Conservation (phyloP, 2,888 invertebrate species). For the Pyrochroa serraticornis region DNA sequence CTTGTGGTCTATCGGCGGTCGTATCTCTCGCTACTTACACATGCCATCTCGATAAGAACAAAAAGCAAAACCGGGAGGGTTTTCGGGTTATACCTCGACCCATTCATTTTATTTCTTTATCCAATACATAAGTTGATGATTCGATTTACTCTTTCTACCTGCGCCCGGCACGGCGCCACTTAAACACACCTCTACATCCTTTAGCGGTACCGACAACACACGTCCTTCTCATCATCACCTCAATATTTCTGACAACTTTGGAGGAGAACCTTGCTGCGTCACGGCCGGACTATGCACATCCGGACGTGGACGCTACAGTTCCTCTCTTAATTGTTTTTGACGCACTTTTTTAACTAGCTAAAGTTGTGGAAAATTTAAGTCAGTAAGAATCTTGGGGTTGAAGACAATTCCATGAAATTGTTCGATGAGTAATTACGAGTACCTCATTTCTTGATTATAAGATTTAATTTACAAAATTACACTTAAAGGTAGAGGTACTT, state of each 20-base stretch:
- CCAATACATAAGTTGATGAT: slow-evolving; percentile 1
- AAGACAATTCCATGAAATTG: too few species aligned
- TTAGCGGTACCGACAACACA: slow-evolving; percentile 45
- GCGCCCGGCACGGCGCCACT: slow-evolving; percentile 54
- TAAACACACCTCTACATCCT: slow-evolving; percentile 56
- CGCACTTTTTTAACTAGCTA: too few species aligned
- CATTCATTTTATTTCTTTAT: slow-evolving; percentile 10
- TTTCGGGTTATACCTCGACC: neutral
- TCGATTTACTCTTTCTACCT: slow-evolving; percentile 44
- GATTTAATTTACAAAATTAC: too few species aligned
- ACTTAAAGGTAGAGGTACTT: too few species aligned
- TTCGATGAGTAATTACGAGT: too few species aligned
- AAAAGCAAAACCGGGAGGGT: slow-evolving; percentile 7
- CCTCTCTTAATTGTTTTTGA: too few species aligned
- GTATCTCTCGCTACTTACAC: slow-evolving; percentile 38
- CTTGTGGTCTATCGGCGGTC: slow-evolving; percentile 31
- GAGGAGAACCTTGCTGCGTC: slow-evolving; percentile 32
- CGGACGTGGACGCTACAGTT: slow-evolving; percentile 21
- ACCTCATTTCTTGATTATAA: too few species aligned
- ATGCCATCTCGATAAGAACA: slow-evolving; percentile 29
- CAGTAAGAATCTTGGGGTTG: too few species aligned
- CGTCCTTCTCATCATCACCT: slow-evolving; percentile 21
- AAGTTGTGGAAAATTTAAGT: too few species aligned
- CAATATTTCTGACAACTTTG: slow-evolving; percentile 4
- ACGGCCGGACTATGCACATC: slow-evolving; percentile 38